phyloP scores from a whole-genome alignment of 2,113 vertebrate genomes.

The Psilopogon haemacephalus region DNA sequence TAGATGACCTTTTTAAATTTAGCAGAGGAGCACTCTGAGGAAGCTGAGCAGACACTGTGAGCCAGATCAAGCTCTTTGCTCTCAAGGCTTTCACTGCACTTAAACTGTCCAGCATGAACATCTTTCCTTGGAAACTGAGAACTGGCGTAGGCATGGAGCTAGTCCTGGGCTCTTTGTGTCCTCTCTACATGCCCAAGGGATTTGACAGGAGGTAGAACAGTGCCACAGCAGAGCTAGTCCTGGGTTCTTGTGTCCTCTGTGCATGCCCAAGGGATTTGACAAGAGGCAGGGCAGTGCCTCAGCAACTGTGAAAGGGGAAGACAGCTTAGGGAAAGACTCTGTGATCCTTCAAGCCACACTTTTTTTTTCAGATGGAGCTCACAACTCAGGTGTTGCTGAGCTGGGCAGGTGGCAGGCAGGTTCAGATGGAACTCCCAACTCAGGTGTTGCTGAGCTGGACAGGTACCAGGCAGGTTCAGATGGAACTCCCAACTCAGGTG shows the following conservation, averaged over 20 bases:
- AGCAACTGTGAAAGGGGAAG: background rate
- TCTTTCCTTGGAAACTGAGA: background rate
- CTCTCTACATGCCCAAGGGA: background rate
- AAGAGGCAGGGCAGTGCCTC: background rate
- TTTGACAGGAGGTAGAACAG: background rate
- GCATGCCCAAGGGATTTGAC: background rate
- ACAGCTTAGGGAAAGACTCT: background rate
- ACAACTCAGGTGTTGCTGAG: fast-evolving
- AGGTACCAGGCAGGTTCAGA: background rate
- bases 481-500: too few relatives aligned
- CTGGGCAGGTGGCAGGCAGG: background rate
- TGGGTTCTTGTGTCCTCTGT: background rate
- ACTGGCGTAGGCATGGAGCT: background rate
- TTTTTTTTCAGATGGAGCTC: background rate
- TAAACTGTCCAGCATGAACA: fast-evolving
- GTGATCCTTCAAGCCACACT: background rate
- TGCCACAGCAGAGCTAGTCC: background rate
- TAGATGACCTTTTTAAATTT: background rate
- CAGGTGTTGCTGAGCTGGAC: background rate
- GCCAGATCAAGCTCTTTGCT: too few relatives aligned
- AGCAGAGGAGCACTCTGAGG: background rate
- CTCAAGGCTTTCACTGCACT: background rate
- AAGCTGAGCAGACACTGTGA: background rate
- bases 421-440: background rate
- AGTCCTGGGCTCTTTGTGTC: background rate